Evolutionary conservation across 2,888 invertebrate genomes (phyloP).

Genomic region (Orchesellides sinensis): DNA sequence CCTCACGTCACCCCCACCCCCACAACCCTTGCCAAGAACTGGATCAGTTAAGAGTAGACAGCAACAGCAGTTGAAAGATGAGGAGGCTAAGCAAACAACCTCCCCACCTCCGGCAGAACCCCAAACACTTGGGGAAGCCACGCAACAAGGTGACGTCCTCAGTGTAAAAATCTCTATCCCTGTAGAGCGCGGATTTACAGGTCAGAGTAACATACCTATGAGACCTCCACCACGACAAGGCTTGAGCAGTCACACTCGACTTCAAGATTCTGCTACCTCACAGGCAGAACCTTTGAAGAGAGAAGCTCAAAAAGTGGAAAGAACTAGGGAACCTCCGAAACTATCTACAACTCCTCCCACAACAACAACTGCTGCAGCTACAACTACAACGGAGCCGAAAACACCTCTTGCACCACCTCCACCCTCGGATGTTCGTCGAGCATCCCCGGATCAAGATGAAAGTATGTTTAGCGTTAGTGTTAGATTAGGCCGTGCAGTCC

Average conservation of each 20-base stretch:
- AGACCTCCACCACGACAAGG: slow-evolving; percentile 14
- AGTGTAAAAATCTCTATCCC: slow-evolving; percentile 58
- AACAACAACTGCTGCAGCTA: background rate
- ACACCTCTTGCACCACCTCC: background rate
- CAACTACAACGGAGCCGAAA: background rate
- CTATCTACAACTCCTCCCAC: background rate
- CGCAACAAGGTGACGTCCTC: slow-evolving; percentile 52
- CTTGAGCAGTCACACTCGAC: slow-evolving; percentile 27
- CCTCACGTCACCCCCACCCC: slow-evolving; percentile 18
- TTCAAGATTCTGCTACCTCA: slow-evolving; percentile 41
- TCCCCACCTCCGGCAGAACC: slow-evolving; percentile 2
- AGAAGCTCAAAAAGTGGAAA: slow-evolving; percentile 18
- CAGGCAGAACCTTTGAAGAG: slow-evolving; percentile 52
- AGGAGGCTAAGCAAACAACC: background rate
- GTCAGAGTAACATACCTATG: background rate
- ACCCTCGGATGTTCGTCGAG: background rate
- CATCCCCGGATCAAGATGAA: slow-evolving; percentile 57
- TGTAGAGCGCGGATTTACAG: slow-evolving; percentile 51
- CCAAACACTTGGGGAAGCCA: slow-evolving; percentile 38
- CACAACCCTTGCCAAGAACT: slow-evolving; percentile 2
- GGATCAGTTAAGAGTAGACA: slow-evolving; percentile 36
- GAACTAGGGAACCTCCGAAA: background rate
- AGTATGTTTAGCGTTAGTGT: slow-evolving; percentile 61
- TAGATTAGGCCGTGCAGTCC: slow-evolving; percentile 69
- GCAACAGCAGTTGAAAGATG: no score